Percentiles rank a stretch among this genome's conserved stretches.
Conservation (phyloP, 1,140 invertebrate genomes). For the Laupala kohalensis region DNA sequence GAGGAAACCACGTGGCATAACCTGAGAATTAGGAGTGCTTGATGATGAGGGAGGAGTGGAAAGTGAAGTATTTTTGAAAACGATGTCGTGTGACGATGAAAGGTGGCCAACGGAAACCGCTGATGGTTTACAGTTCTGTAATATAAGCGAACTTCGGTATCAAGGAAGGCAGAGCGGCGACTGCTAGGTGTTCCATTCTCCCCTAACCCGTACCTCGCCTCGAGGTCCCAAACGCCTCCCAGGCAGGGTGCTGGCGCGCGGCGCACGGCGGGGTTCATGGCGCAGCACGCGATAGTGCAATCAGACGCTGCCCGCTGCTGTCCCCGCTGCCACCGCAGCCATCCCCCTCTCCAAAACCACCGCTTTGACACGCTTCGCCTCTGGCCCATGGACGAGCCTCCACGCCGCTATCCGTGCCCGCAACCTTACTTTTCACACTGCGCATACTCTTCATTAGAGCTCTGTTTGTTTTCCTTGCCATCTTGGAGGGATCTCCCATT, state of each 20-base stretch:
- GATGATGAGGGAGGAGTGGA: neutral
- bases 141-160: neutral
- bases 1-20: neutral
- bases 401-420: too few relatives aligned
- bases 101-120: neutral
- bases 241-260: too few relatives aligned
- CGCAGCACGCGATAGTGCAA: neutral
- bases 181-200: neutral
- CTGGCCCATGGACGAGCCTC: too few relatives aligned
- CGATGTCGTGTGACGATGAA: slow-evolving; percentile 1
- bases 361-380: neutral
- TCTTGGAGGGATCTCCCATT: too few relatives aligned
- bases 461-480: too few relatives aligned
- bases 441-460: too few relatives aligned
- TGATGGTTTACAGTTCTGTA: neutral
- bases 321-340: neutral
- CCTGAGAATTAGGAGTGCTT: neutral
- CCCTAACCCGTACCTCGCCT: neutral
- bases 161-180: neutral
- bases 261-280: neutral
- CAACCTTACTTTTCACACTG: too few relatives aligned
- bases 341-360: neutral
- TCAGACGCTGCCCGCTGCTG: neutral
- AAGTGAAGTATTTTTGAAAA: slow-evolving; percentile 1
- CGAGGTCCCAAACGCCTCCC: neutral